Evolutionary conservation across 64 coral and sea anemone species (phyloP), one percentile per base, ranked within the genome.

Genomic region (Cladopsammia gracilis): DNA sequence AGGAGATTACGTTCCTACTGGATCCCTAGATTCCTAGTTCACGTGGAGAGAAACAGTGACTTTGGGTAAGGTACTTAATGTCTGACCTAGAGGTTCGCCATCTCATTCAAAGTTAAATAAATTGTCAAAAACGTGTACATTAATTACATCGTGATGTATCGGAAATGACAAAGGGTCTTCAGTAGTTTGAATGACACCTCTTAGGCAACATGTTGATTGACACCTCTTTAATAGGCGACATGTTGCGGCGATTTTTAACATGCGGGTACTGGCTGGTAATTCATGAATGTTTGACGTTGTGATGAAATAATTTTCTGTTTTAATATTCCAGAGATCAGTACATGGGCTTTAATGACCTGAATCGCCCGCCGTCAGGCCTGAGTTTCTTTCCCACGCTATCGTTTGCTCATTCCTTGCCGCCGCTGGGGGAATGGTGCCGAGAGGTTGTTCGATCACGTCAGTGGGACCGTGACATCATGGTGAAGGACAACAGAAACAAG

Each of bases 371-470:
- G 12, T 98, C 96, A 23, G 92, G 77, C 42, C 76, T 99, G 3
- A 95, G 96, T 86, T 95, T 98, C 67, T 90, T 99, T 22, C 98
- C 98, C n/a, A 84, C 88, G 0, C 76, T 99, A n/a, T 94, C 98
- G 51, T 94, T 99, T 80, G 98, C 71, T 73, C 94, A 99, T 67
- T 99, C 98, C 6, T 88, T 99, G 25, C 98, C 98, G 48, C 94
- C 98, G 19, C 75, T 96, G n/a, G 98, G 98, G 56, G 98, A 99
- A 64, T 96, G 98, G 94, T 99, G 98, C 73, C 83, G 90, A 96
- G 98, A 99, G 70, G 74, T 99, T 62, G 94, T 97, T 48, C 88
- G 96, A 64, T 86, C 89, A 70, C 93, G 93, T 47, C 74, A 90
- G 51, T 97, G 96, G 96, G 85, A 94, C 68, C 92, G 96, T 49